Evolutionary conservation across 2,888 invertebrate species (phyloP).

Genomic region (Crossocerus cetratus): DNA sequence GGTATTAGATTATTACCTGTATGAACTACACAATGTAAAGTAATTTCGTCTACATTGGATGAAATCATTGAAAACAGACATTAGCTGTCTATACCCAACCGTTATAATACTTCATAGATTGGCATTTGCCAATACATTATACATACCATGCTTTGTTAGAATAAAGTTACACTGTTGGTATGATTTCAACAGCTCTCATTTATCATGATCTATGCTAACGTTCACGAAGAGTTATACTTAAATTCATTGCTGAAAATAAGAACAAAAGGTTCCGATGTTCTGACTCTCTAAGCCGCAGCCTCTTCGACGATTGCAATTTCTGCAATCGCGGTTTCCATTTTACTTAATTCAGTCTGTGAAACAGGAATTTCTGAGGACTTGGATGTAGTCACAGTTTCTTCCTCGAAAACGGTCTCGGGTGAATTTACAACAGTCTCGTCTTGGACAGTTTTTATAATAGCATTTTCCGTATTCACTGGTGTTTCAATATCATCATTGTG

Average conservation of each 20-base stretch:
- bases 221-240: not conserved
- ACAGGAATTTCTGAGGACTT: slow-evolving; percentile 27
- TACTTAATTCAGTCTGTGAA: slow-evolving; percentile 53
- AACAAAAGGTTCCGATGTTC: not conserved
- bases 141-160: slow-evolving; percentile 27
- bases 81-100: slow-evolving; percentile 37
- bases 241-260: no score
- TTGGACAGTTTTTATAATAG: slow-evolving; percentile 21
- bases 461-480: not conserved
- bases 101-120: slow-evolving; percentile 22
- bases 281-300: slow-evolving; percentile 68
- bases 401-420: slow-evolving; percentile 29
- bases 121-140: slow-evolving; percentile 26
- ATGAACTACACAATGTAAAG: slow-evolving; percentile 39
- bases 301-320: slow-evolving; percentile 70
- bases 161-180: slow-evolving; percentile 28
- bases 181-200: slow-evolving; percentile 13
- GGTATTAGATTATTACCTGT: slow-evolving; percentile 38
- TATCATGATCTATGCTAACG: slow-evolving; percentile 28
- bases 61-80: slow-evolving; percentile 32
- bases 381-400: slow-evolving; percentile 30
- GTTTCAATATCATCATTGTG: slow-evolving; percentile 22
- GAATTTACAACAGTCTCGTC: slow-evolving; percentile 33
- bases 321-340: slow-evolving; percentile 53
- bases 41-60: slow-evolving; percentile 36